Base-by-base conservation (phyloP, 1,140 invertebrate genomes). In the Sycophila sp. region DNA sequence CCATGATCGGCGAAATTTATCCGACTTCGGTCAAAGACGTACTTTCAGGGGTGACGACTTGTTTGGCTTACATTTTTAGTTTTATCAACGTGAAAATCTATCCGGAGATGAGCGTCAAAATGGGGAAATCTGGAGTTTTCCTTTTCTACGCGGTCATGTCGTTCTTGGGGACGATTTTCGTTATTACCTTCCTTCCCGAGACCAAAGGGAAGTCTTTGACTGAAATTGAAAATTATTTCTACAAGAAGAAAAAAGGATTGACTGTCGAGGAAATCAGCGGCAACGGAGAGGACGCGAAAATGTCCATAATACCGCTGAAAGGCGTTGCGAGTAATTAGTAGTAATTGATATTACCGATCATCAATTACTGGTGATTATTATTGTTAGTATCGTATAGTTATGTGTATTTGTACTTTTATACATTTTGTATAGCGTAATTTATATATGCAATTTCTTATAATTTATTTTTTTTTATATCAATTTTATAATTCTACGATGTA, bases 21-120 rank as follows among this genome's bases (percentile, higher is more conserved):
- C 92, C 93, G 0, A 76, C 87, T 36, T 89, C 89, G 67, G 88
- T 91, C 2, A 87, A 91, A 32, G 92, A 93, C 7, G 86, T 90
- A 1, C 89, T 92, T 0, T 89, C 90, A 6, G 91, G 91, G 0
- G 60, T 93, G 2, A 90, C 91, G 2, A 88, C 90, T 3, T 89
- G 89, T 30, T 81, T 89, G 4, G 92, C 88, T 32, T 94, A 93
- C 82, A 80, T 91, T 1, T 91, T 92, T 76, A 91, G 91, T 28
- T 95, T 95, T 74, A 76, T 92, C 5, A 88, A 91, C 4, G 90
- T 94, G 4, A 94, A 94, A 78, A 88, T 88, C 4, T 95, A 94
- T 82, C 89, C 90, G 0, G 80, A 87, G 2, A 81, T 92, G 77
- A 80, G 89, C n/a, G 19, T 77, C 0, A 19, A 68, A 1, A 83